A percentile compares a stretch with the other conserved stretches of the same genome.
phyloP scores from a whole-genome alignment of 2,888 invertebrate genomes.

The Drosophila buzzatii region DNA sequence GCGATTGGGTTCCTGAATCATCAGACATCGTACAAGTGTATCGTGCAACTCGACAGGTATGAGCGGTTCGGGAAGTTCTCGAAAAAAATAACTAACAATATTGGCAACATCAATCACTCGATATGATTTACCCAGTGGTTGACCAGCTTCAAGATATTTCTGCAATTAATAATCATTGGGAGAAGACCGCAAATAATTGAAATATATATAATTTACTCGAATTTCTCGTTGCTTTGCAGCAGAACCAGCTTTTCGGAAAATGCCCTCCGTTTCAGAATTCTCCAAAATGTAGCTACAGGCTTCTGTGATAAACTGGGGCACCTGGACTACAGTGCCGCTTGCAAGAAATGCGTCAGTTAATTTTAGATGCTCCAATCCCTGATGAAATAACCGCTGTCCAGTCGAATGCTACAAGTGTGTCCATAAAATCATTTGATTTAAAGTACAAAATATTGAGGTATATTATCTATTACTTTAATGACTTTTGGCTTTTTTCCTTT shows the following conservation, averaged over 20 bases:
- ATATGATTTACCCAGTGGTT: slow-evolving; percentile 85
- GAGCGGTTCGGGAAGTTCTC: slow-evolving; percentile 94
- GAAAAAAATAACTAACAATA: slow-evolving; percentile 93
- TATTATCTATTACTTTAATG: not conserved
- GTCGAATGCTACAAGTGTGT: not conserved
- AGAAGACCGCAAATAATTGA: not conserved
- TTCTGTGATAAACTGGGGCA: slow-evolving; percentile 91
- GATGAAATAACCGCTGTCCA: slow-evolving; percentile 9
- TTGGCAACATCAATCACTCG: slow-evolving; percentile 94
- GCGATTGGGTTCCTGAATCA: slow-evolving; percentile 1
- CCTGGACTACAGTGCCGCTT: slow-evolving; percentile 89
- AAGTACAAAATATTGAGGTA: not conserved
- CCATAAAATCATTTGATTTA: not conserved
- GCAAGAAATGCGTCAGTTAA: slow-evolving; percentile 87
- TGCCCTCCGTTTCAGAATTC: slow-evolving; percentile 91
- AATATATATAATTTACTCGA: not conserved
- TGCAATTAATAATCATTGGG: not conserved
- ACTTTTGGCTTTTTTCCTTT: slow-evolving; percentile 9
- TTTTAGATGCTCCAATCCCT: slow-evolving; percentile 82
- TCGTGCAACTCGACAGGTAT: slow-evolving; percentile 91
- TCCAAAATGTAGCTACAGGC: slow-evolving; percentile 89
- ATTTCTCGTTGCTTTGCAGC: slow-evolving; percentile 14
- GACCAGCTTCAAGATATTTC: slow-evolving; percentile 12
- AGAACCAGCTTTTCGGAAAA: slow-evolving; percentile 95
- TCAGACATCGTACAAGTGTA: slow-evolving; percentile 86